Evolutionary conservation across 2,797 vertebrate genomes (phyloP), one percentile per base, ranked within the genome.

Genomic region (Cercopithecus petaurista): DNA sequence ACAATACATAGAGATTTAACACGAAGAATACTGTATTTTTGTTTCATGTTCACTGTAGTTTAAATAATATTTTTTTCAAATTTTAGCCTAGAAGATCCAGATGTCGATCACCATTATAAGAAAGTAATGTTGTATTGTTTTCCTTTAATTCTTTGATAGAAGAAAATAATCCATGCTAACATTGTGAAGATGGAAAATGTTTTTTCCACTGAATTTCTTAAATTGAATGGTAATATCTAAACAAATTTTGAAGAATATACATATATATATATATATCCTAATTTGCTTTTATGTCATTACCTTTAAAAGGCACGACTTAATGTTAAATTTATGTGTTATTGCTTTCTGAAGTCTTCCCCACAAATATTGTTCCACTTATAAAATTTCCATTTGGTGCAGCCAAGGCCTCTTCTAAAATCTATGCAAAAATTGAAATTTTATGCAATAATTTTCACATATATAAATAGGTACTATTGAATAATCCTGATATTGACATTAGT

Each of bases 341-440:
- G 14, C 3, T 0, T 55, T 1, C 22, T 61, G 7, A 82, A 83
- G 26, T 14, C 43, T 67, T 67, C 21, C 7, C 85, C 52, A 88
- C 43, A 75, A 57, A 88, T 50, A 97, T 26, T 92, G 52, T 89
- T 96, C 50, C 64, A 39, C 2, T 75, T n/a, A 83, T 41, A 95
- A 93, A 83, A 39, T 67, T 52, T 93, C 67, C 89, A 26, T 97
- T 96, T 19, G 12, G 19, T 70, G 52, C 81, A 67, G 75, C 75
- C 82, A 7, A 67, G 88, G 36, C 52, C 57, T 93, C 84, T 93
- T 95, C 80, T 90, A 87, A 96, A 98, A 72, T 5, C 14, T 52
- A 88, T 80, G 30, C 94, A 36, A 88, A 97, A 98, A 97, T 59
- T 90, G 26, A 30, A 97, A 91, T 96, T 95, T 57, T 95, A 80